Evolutionary conservation across 35 echinoderm and acorn worm genomes (phyloP).

Genomic region (Holothuria glaberrima): DNA sequence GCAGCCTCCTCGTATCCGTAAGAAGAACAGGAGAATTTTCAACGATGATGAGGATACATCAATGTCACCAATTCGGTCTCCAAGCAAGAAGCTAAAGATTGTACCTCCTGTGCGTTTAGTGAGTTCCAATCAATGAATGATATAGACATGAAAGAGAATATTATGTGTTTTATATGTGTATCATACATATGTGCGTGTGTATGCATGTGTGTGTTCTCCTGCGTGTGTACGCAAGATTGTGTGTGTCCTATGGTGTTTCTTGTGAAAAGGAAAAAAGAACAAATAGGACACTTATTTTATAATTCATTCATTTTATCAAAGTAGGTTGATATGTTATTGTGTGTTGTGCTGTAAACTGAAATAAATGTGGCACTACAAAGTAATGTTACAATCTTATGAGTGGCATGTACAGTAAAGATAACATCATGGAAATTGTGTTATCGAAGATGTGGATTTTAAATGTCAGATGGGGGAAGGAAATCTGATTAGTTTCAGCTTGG

Average conservation of each 20-base stretch:
- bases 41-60: slow-evolving; percentile 97
- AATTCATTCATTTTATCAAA: no score
- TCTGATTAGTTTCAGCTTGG: background rate
- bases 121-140: slow-evolving; percentile 7
- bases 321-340: no score
- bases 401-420: no score
- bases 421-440: background rate
- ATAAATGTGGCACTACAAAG: background rate
- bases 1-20: slow-evolving; percentile 86
- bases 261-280: no score
- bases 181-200: no score
- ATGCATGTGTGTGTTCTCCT: no score
- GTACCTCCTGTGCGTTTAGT: slow-evolving; percentile 55
- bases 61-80: slow-evolving; percentile 80
- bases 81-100: slow-evolving; percentile 75
- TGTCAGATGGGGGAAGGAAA: background rate
- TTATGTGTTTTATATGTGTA: no score
- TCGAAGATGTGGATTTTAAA: background rate
- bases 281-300: no score
- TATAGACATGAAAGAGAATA: no score
- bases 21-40: slow-evolving; percentile 88
- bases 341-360: no score
- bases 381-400: background rate
- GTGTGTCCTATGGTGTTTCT: no score
- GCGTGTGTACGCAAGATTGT: no score